Conservation (phyloP, 2,797 vertebrate species). For the Oryzias dopingdopingensis region DNA sequence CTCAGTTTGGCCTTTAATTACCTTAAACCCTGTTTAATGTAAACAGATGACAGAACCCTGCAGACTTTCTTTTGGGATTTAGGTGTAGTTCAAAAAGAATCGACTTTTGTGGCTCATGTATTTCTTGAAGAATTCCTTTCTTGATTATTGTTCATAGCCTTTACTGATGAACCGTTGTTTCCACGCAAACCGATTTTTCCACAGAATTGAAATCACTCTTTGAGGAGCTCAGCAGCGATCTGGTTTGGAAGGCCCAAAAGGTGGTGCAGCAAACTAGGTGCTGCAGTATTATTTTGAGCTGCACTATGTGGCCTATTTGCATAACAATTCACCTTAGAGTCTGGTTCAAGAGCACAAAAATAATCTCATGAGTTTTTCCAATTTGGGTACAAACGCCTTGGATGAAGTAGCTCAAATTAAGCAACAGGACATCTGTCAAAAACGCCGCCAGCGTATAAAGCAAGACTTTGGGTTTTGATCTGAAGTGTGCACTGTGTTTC, state of each 20-base stretch:
- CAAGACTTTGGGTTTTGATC: conserved; percentile 27
- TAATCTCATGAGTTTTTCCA: conserved; percentile 37
- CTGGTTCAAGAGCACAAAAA: conserved; percentile 30
- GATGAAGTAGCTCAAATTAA: conserved; percentile 45
- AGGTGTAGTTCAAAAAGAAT: background rate
- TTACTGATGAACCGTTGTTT: too few species aligned
- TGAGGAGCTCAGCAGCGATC: conserved; percentile 18
- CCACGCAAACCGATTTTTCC: background rate
- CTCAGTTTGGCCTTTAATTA: conserved; percentile 1
- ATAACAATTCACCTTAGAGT: conserved; percentile 46
- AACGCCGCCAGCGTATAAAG: conserved; percentile 41
- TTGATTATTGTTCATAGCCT: too few species aligned
- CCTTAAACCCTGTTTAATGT: background rate
- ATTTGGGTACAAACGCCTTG: conserved; percentile 45
- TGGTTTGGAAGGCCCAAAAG: conserved; percentile 19
- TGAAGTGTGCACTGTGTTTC: conserved; percentile 8
- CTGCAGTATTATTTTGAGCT: conserved; percentile 27
- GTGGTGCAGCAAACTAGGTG: conserved; percentile 13
- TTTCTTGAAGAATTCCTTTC: background rate
- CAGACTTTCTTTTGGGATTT: background rate
- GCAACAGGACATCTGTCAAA: conserved; percentile 59
- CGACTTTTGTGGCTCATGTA: background rate
- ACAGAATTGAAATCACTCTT: conserved; percentile 7
- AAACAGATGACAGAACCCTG: background rate
- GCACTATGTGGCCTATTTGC: conserved; percentile 45